Base-by-base conservation (phyloP, 2,113 vertebrate species). In the Electrona antarctica region DNA sequence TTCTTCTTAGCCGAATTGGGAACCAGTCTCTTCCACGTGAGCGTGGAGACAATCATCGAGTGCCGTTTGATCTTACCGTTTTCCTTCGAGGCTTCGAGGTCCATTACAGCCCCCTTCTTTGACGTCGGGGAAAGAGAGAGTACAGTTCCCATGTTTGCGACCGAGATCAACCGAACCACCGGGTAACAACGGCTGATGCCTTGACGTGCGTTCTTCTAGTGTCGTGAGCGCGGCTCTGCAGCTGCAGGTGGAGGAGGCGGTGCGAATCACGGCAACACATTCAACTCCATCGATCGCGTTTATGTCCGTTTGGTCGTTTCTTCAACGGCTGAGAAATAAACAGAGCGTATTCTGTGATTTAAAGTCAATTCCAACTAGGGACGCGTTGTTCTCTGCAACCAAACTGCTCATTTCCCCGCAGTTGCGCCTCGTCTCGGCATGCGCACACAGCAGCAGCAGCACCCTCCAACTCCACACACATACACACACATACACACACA, bases 1-100 rank as follows among this genome's bases (percentile, higher is more conserved):
- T 95, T 95, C 89, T 96, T 98, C 90, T 97, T 97, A 69, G 95
- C 94, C 15, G 96, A 95, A 56, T 83, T 94, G 7, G 95, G 89
- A 77, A 96, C 93, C 84, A 97, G 89, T 69, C 95, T 94, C 86
- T 95, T 98, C 94, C 96, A 97, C 46, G 96, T 95, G 3, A 98
- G 91, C 2, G 95, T 92, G 0, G 94, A 95, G 52, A 97, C 95
- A 65, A 97, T 93, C 72, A 96, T 93, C 0, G 96, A 94, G 11
- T 93, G 96, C 7, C 94, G 89, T 60, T 96, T 98, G 63, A 98
- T 90, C 65, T 60, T 21, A 21, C 33, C 33, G 75, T 0, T 63
- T 33, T 50, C 74, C 70, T 69, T 88, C 0, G 86, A 64, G 13
- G 60, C 65, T 11, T 85, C 85, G 0, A 76, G 66, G 11, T 92